Conservation (phyloP, 2,888 invertebrate species). For the Leptinotarsa juncta region DNA sequence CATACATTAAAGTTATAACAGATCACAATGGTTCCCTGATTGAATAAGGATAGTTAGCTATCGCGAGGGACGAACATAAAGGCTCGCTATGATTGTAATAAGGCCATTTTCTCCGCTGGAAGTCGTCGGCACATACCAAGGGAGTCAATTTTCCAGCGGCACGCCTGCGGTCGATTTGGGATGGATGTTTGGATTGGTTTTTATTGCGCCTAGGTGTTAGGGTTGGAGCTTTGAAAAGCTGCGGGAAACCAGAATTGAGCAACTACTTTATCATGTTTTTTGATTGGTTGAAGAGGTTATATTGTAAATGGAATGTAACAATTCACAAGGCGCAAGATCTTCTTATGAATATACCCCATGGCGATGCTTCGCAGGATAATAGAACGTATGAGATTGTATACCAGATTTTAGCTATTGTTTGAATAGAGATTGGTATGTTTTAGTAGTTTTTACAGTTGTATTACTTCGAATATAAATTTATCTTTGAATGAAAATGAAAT, state of each 20-base stretch:
- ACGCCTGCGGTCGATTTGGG: constrained; percentile 19
- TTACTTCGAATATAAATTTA: no score
- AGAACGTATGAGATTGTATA: no score
- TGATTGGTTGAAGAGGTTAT: neutral
- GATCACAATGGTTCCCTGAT: constrained; percentile 54
- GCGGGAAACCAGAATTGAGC: neutral
- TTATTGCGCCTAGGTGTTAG: neutral
- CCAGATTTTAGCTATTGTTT: no score
- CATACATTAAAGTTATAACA: constrained; percentile 39
- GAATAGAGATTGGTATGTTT: no score
- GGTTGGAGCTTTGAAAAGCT: neutral
- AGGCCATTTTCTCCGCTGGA: constrained; percentile 54
- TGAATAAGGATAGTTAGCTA: constrained; percentile 58
- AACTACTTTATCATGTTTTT: neutral
- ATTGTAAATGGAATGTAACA: neutral
- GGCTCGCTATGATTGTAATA: constrained; percentile 53
- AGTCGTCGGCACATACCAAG: constrained; percentile 30
- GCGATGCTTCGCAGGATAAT: no score
- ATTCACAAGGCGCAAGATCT: neutral
- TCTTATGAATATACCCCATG: no score
- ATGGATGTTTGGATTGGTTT: constrained; percentile 3
- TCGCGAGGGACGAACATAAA: constrained; percentile 45
- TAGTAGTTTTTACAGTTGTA: no score
- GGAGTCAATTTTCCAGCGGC: constrained; percentile 31
- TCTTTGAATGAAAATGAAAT: no score